Evolutionary conservation across 2,797 vertebrate genomes (phyloP).

Genomic region (Buceros bicornis): DNA sequence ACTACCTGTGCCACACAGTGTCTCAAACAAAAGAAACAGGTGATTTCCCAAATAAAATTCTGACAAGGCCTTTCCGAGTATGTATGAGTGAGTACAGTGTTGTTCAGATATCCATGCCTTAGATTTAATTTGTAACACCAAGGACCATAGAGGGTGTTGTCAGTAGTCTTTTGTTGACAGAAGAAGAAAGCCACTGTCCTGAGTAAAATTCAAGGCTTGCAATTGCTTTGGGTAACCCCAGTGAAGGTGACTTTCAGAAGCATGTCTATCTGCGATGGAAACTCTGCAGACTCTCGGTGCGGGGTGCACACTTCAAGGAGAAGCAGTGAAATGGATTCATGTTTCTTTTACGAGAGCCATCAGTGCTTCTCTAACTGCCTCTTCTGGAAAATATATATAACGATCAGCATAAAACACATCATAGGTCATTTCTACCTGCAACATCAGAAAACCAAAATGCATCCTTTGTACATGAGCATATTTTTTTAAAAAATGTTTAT

Average conservation of each 20-base stretch:
- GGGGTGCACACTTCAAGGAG: not conserved
- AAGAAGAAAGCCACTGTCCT: not conserved
- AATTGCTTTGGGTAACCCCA: not conserved
- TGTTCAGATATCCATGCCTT: not conserved
- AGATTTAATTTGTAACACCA: not conserved
- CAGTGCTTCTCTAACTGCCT: not conserved
- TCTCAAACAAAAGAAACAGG: not conserved
- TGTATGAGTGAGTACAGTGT: not conserved
- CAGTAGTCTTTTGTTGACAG: not conserved
- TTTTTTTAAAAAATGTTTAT: not conserved
- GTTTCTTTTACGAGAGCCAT: not conserved
- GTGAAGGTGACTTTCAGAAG: not conserved
- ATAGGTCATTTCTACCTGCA: not conserved
- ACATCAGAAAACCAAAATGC: not conserved
- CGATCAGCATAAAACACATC: not conserved
- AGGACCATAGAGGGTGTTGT: not conserved
- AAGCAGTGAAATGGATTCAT: not conserved
- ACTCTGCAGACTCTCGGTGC: not conserved
- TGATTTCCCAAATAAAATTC: not conserved
- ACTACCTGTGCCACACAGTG: not conserved
- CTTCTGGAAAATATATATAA: not conserved
- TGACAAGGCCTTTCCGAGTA: not conserved
- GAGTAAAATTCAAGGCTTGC: not conserved
- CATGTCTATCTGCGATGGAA: not conserved
- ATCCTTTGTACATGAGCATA: not conserved